Base-by-base conservation (phyloP, 2,797 vertebrate species). In the Apogon hyalosoma region DNA sequence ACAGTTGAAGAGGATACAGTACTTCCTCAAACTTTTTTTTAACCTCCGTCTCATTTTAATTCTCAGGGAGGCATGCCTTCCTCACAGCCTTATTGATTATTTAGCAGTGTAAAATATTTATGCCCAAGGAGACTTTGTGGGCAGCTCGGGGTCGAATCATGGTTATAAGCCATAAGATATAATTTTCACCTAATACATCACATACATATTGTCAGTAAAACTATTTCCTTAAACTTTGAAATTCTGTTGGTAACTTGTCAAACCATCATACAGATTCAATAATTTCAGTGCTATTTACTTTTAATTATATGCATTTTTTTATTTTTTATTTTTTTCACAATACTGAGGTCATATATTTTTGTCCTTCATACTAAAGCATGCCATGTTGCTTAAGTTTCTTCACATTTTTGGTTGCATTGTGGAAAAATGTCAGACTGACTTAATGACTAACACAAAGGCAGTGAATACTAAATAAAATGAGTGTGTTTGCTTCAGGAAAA, bases 51-150 rank as follows among this genome's bases (percentile, higher is more conserved):
- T 57, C 8, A 45, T 49, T 14, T 33, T 24, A 47, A 51, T 6
- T 4, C 6, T 51, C 51, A n/a, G 38, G 13, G 56, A 24, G 19
- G 15, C 19, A 19, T 13, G 6, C 33, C 4, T 50, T 31, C 21
- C 42, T 55, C 28, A 36, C 36, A 43, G 21, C 3, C 14, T 47
- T 42, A 50, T 46, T 73, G 67, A 57, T 19, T 65, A 16, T 19
- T n/a, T 4, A 36, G 7, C 18, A 31, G 28, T 50, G 10, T 78
- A 7, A 79, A 68, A 78, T 69, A 68, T 70, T 71, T 13, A 67
- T 67, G 46, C 48, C 6, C 14, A 47, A 57, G 14, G 54, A 2
- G 3, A 52, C 14, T 33, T 68, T 3, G 16, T 9, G 54, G 49
- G 60, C 36, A n/a, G 45, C n/a, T 19, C 4, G 7, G 15, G 50